Evolutionary conservation across 1,140 invertebrate species (phyloP).

Genomic region (Magallana ariakensis): DNA sequence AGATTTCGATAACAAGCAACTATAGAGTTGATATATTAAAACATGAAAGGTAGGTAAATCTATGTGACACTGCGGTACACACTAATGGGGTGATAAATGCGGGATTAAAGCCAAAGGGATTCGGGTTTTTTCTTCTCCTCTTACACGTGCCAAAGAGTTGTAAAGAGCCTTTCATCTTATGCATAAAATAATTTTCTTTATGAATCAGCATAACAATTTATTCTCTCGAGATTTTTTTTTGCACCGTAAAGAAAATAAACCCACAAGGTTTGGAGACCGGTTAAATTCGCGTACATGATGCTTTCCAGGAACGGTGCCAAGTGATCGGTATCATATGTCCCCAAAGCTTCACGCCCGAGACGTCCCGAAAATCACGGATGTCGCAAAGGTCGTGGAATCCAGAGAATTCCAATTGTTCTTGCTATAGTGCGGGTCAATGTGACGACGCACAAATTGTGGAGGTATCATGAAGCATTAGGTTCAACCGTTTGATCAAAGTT

Average conservation of each 20-base stretch:
- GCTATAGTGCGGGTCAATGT: background rate
- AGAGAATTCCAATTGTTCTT: background rate
- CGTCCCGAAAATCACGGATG: background rate
- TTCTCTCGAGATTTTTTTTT: background rate
- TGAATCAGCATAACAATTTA: constrained; percentile 23
- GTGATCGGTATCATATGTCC: background rate
- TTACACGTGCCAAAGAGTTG: constrained; percentile 17
- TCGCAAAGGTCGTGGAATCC: background rate
- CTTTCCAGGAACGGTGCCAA: background rate
- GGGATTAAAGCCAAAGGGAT: background rate
- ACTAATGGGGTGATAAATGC: constrained; percentile 4
- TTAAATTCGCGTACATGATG: background rate
- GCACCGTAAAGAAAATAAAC: background rate
- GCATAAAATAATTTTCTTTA: constrained; percentile 33
- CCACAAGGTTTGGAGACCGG: background rate
- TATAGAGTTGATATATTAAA: constrained; percentile 9
- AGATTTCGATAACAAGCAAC: constrained; percentile 30
- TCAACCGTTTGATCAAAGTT: constrained; percentile 24
- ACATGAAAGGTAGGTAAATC: constrained; percentile 31
- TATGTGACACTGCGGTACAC: background rate
- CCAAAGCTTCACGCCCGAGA: background rate
- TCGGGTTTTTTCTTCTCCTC: background rate
- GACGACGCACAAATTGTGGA: background rate
- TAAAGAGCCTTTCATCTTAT: constrained; percentile 7
- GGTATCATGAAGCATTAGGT: background rate